Conservation (phyloP, 2,888 invertebrate species). For the Cephus nigrinus region DNA sequence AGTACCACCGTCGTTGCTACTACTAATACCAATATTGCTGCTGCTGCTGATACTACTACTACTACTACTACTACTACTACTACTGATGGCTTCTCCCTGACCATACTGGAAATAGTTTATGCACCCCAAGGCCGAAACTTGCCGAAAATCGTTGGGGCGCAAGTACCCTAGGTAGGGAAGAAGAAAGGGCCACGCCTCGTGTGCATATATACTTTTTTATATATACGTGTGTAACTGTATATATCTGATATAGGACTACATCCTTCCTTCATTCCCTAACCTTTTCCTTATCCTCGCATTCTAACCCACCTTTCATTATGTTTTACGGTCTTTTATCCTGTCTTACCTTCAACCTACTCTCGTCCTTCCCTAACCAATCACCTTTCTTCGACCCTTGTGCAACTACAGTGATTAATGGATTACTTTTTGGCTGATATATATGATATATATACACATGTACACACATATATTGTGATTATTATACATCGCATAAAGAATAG, state of each 20-base stretch:
- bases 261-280: neutral
- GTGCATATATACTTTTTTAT: neutral
- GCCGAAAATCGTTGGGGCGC: slow-evolving; percentile 22
- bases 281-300: neutral
- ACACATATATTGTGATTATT: neutral
- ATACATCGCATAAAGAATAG: neutral
- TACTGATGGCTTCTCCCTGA: slow-evolving; percentile 6
- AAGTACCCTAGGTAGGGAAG: slow-evolving; percentile 10
- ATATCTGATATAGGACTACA: neutral
- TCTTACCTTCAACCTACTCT: neutral
- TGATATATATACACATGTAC: neutral
- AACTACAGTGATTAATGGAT: neutral
- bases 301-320: neutral
- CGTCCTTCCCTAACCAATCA: neutral
- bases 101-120: slow-evolving; percentile 2
- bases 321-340: neutral
- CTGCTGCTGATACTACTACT: neutral
- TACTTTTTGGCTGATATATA: neutral
- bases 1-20: neutral
- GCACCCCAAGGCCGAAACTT: slow-evolving; percentile 18
- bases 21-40: neutral
- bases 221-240: neutral
- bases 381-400: neutral
- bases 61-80: neutral
- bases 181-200: slow-evolving; percentile 24